These are phyloP conservation scores for Chlamydotis undulata DNA, from an alignment of 2,113 vertebrate genomes.

Conservation along the genomic window DNA sequence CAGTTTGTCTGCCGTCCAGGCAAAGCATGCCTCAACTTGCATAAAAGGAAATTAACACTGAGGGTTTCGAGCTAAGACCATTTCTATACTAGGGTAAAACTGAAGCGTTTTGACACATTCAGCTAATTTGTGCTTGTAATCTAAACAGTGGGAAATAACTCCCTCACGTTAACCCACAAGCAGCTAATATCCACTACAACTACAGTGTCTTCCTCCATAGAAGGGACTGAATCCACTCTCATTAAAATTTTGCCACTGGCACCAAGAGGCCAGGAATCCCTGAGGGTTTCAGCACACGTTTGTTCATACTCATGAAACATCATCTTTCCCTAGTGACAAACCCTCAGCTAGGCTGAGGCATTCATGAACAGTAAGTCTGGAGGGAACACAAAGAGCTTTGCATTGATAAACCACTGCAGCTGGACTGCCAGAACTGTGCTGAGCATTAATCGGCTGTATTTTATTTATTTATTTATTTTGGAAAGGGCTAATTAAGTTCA, in stretches of 20 bases:
- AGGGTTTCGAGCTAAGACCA: not conserved
- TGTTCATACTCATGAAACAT: not conserved
- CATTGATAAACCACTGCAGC: not conserved
- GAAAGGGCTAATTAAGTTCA: not conserved
- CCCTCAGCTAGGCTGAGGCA: not conserved
- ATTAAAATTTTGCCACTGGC: not conserved
- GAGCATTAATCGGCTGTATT: not conserved
- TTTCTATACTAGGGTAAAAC: not conserved
- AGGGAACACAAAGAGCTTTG: not conserved
- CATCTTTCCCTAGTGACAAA: not conserved
- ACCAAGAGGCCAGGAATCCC: not conserved
- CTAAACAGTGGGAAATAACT: not conserved
- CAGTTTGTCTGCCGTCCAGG: not conserved
- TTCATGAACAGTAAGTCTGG: fast-evolving
- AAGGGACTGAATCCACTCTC: not conserved
- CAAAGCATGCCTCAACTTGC: not conserved
- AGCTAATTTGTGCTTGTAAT: not conserved
- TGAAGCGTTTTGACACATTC: not conserved
- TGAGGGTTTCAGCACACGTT: not conserved
- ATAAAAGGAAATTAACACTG: not conserved
- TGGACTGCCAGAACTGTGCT: not conserved
- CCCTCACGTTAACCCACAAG: not conserved
- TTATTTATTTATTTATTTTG: not conserved
- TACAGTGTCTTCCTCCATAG: not conserved
- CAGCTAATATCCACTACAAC: not conserved